Percentiles rank a stretch among this genome's conserved stretches.
These are phyloP conservation scores for Anguilla anguilla DNA, from an alignment of 2,797 vertebrate genomes.

Conservation along the genomic window DNA sequence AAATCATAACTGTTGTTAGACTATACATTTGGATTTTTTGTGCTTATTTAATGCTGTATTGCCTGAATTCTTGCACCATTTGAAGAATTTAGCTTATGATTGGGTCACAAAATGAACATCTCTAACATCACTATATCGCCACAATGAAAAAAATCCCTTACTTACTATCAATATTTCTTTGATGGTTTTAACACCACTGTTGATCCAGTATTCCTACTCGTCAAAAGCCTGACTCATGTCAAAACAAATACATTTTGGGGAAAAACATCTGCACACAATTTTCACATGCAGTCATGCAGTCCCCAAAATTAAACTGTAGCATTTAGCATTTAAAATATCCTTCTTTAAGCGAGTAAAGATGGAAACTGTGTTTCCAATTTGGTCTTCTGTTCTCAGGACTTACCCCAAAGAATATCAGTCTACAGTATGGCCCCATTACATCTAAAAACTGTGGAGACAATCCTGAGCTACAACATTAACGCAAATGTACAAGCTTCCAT, in stretches of 20 bases:
- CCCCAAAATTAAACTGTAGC: neutral
- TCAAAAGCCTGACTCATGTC: neutral
- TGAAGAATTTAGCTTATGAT: no score
- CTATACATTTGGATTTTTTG: no score
- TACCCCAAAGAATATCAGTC: neutral
- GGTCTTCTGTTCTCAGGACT: neutral
- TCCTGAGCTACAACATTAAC: neutral
- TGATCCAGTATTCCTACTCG: no score
- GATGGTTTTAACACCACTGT: no score
- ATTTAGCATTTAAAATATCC: neutral
- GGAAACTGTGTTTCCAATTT: neutral
- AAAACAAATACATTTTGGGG: neutral
- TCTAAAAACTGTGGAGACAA: neutral
- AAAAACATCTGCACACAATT: neutral
- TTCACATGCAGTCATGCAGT: neutral
- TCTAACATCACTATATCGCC: no score
- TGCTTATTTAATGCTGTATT: no score
- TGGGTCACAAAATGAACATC: no score
- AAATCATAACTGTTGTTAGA: no score
- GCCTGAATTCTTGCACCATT: no score
- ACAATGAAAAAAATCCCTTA: no score
- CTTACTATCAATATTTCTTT: no score
- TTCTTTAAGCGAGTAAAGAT: neutral
- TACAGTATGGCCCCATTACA: neutral
- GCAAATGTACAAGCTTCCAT: neutral